Evolutionary conservation across 1,140 invertebrate species (phyloP), one percentile per base, ranked within the genome.

Genomic region (Drosophila bipectinata): DNA sequence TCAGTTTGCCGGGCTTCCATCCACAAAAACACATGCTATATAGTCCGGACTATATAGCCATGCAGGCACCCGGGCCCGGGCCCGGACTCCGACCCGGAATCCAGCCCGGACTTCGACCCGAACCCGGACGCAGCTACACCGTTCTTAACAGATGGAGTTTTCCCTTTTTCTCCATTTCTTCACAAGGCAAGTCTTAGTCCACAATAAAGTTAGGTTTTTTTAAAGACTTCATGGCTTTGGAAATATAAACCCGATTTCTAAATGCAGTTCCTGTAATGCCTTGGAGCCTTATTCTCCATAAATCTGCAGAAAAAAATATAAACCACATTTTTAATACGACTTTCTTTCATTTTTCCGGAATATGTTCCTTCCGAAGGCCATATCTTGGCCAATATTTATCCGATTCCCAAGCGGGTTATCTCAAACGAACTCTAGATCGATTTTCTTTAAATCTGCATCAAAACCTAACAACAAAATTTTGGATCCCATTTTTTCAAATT

Each of bases 1-100:
- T 34, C 51, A 30, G 61, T 37, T 8, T 69, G 39, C 37, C 3
- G n/a, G 5, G 21, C 32, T 32, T 37, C 57, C 57, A 59, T 18
- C 14, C 41, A 44, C 41, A 18, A 15, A 44, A 44, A 44, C 41
- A 44, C 34, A 37, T 37, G 34, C 34, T 15, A 55, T 37, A 21
- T 24, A 32, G 34, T n/a, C 9, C n/a, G 28, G 24, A 10, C 24
- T 37, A 37, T 37, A 37, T 37, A 37, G 34, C 3, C 34, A 0
- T 37, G 10, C 10, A 10, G 12, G 34, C 12, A 30, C 10, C 6
- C 32, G 41, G 54, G 10, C 14, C 14, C 32, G 32, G 32, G 8
- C 32, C 34, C 34, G 34, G 34, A 37, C 10, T 37, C 34, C 10
- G 10, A n/a, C 34, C 34, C 10, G 34, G 34, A 37, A 12, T 37